These are phyloP conservation scores for Odocoileus virginianus DNA, from an alignment of 2,113 vertebrate species.

Conservation along the genomic window DNA sequence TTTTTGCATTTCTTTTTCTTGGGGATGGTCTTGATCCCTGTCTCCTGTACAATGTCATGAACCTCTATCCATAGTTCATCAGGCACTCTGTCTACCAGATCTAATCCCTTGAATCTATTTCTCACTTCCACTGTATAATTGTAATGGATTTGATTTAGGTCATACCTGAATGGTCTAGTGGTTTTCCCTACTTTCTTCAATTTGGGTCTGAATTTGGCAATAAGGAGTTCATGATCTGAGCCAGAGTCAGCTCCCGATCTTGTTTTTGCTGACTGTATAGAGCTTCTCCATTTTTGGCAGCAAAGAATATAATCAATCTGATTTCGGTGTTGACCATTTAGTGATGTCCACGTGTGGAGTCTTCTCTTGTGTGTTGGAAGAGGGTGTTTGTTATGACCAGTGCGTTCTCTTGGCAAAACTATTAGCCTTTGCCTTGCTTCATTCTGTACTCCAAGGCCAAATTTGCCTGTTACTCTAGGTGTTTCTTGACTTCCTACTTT, in stretches of 20 bases:
- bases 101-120: background rate
- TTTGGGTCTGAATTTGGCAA: background rate
- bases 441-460: background rate
- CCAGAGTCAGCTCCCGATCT: background rate
- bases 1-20: background rate
- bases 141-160: background rate
- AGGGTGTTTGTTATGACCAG: background rate
- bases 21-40: background rate
- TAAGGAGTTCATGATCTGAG: background rate
- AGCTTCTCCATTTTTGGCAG: background rate
- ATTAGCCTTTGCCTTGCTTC: background rate
- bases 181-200: background rate
- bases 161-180: background rate
- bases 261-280: background rate
- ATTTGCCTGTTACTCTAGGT: background rate
- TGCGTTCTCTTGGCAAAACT: background rate
- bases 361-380: background rate
- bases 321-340: background rate
- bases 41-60: background rate
- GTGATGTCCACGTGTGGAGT: background rate
- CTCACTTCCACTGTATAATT: background rate
- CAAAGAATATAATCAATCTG: background rate
- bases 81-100: background rate
- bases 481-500: background rate
- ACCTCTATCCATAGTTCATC: background rate